Conservation (phyloP, 2,113 vertebrate species). For the Nycticorax nycticorax region DNA sequence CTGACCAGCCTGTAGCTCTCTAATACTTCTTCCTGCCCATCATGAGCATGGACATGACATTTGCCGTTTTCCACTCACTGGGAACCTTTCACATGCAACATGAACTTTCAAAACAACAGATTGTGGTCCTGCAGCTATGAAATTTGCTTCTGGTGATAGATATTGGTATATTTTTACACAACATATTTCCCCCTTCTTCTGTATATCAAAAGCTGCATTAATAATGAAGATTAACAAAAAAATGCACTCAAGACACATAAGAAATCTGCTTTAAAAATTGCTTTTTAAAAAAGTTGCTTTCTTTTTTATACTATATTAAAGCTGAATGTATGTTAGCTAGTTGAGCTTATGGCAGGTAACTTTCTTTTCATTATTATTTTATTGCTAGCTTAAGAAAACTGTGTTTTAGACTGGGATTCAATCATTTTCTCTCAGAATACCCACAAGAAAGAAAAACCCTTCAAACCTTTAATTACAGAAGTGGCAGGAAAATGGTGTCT, state of each 20-base stretch:
- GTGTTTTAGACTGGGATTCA: background rate
- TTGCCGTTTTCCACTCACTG: background rate
- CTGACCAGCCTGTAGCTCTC: background rate
- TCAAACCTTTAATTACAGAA: background rate
- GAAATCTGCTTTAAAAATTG: background rate
- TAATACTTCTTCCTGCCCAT: background rate
- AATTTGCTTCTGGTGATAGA: background rate
- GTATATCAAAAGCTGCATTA: background rate
- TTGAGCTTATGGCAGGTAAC: background rate
- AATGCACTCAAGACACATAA: background rate
- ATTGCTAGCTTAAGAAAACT: background rate
- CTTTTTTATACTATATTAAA: background rate
- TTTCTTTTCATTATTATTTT: background rate
- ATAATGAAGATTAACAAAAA: accelerated
- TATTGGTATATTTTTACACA: background rate
- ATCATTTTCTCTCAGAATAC: background rate
- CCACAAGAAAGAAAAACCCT: background rate
- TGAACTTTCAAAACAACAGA: background rate
- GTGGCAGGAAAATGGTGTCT: background rate
- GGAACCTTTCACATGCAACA: background rate
- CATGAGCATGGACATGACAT: background rate
- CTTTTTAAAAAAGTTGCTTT: background rate
- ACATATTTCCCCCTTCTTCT: background rate
- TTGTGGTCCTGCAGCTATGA: background rate
- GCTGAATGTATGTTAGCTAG: background rate